Conservation (phyloP, 2,113 vertebrate species). For the Etheostoma spectabile region DNA sequence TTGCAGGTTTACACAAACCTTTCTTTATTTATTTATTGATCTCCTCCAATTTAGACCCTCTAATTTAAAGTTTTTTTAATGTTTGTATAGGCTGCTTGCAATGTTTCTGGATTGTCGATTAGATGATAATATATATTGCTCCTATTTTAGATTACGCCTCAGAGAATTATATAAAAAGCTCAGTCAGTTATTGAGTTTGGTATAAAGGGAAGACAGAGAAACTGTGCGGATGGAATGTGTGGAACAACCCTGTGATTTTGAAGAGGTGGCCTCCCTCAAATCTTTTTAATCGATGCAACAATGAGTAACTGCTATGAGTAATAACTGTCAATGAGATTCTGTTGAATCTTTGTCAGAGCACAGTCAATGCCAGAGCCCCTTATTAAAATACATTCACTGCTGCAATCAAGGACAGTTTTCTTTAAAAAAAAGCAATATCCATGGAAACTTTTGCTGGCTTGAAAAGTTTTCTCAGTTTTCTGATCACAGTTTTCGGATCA, state of each 20-base stretch:
- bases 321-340: neutral
- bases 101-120: neutral
- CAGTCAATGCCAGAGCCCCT: conserved; percentile 17
- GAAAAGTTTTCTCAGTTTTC: conserved; percentile 34
- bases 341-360: conserved; percentile 9
- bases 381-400: conserved; percentile 41
- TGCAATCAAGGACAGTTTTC: conserved; percentile 49
- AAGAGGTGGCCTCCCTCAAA: conserved; percentile 15
- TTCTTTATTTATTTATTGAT: neutral
- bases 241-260: conserved; percentile 37
- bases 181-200: neutral
- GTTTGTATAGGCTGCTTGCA: neutral
- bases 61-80: neutral
- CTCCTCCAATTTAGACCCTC: neutral
- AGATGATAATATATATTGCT: neutral
- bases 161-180: neutral
- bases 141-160: neutral
- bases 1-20: neutral
- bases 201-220: neutral
- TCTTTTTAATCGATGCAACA: conserved; percentile 14
- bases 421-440: conserved; percentile 63
- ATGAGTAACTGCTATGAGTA: too few species aligned
- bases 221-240: conserved; percentile 20
- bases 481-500: conserved; percentile 35
- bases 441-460: conserved; percentile 55